These are phyloP conservation scores for Spinibarbus caldwelli DNA, from an alignment of 2,797 vertebrate species.

Conservation along the genomic window DNA sequence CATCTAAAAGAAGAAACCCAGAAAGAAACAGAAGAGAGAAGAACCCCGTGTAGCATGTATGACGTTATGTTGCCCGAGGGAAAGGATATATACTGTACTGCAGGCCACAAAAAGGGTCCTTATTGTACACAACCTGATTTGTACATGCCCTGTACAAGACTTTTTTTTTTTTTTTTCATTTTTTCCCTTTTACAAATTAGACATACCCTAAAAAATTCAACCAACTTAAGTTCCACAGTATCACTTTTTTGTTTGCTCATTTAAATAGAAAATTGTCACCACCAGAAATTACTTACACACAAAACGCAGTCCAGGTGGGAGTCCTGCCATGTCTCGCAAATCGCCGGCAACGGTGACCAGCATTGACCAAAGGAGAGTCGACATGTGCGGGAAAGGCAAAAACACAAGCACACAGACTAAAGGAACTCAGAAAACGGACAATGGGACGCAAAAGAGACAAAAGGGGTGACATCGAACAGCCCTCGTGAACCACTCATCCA, in stretches of 20 bases:
- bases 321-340: slow-evolving; percentile 64
- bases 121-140: slow-evolving; percentile 84
- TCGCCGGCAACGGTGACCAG: slow-evolving; percentile 64
- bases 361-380: slow-evolving; percentile 66
- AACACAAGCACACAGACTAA: slow-evolving; percentile 47
- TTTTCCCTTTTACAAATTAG: slow-evolving; percentile 88
- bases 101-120: slow-evolving; percentile 85
- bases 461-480: slow-evolving; percentile 68
- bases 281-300: slow-evolving; percentile 84
- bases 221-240: slow-evolving; percentile 85
- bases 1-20: slow-evolving; percentile 81
- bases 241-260: slow-evolving; percentile 68
- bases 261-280: slow-evolving; percentile 84
- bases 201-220: slow-evolving; percentile 91
- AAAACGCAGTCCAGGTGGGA: slow-evolving; percentile 76
- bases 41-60: slow-evolving; percentile 86
- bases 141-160: slow-evolving; percentile 90
- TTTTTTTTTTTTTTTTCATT: slow-evolving; percentile 58
- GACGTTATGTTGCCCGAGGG: slow-evolving; percentile 82
- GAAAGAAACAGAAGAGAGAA: slow-evolving; percentile 82
- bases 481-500: slow-evolving; percentile 62
- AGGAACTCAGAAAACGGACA: slow-evolving; percentile 43
- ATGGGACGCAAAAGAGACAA: slow-evolving; percentile 71
- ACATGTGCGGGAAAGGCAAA: slow-evolving; percentile 62
- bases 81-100: slow-evolving; percentile 73